These are phyloP conservation scores for Eupithecia abbreviata DNA, from an alignment of 2,888 invertebrate species.

Conservation along the genomic window DNA sequence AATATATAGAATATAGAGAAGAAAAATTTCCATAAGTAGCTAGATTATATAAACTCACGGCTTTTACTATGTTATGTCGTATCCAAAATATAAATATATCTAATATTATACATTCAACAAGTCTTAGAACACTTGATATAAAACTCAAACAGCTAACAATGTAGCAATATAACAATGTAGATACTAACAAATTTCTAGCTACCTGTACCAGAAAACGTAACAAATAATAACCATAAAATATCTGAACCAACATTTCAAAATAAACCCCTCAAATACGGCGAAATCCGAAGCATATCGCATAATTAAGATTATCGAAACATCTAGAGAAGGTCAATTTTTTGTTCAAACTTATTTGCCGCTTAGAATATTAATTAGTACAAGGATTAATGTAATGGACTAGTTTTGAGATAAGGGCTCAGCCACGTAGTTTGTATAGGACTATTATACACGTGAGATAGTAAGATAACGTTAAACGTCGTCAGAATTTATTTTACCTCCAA, in stretches of 20 bases:
- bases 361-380: conserved; percentile 63
- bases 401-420: conserved; percentile 46
- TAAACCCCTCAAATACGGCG: conserved; percentile 49
- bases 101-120: not conserved
- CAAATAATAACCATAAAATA: not conserved
- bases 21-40: not conserved
- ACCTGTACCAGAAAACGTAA: conserved; percentile 9
- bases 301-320: conserved; percentile 44
- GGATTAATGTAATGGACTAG: conserved; percentile 49
- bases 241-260: not conserved
- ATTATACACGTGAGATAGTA: conserved; percentile 29
- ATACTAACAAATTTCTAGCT: not conserved
- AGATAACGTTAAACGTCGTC: conserved; percentile 20
- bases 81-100: not conserved
- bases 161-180: too few relatives aligned
- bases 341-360: conserved; percentile 32
- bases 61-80: not conserved
- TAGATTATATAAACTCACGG: not conserved
- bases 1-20: too few relatives aligned
- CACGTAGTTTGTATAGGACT: conserved; percentile 27
- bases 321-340: conserved; percentile 24
- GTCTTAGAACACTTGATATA: not conserved
- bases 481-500: conserved; percentile 8
- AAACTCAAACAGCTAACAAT: not conserved
- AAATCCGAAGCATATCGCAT: conserved; percentile 58